Base-by-base conservation (phyloP, 2,888 invertebrate species). In the Anthrax anthrax region DNA sequence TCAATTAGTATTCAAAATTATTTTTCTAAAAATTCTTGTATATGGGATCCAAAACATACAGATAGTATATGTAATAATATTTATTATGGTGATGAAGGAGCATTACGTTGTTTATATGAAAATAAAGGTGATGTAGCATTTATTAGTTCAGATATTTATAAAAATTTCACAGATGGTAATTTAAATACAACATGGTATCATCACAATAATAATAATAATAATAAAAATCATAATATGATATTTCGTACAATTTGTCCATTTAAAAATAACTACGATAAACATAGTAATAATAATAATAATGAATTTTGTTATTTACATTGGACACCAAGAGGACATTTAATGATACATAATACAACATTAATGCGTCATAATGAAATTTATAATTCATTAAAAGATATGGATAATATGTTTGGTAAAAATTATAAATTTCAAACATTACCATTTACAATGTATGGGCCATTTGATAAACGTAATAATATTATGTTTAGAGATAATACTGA, bases 51-150 rank as follows among this genome's bases (percentile, higher is more conserved):
- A 3, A 62, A 53, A 52, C 13, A 4, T 6, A 18, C 16, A 10
- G 14, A 29, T 13, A 19, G 17, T 6, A 48, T 56, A 17, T 68
- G 68, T 44, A 65, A 68, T 4, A 63, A 69, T 34, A 57, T 59
- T 12, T 62, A 68, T 47, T 61, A 61, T 14, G 79, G 76, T 0
- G 84, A 83, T 48, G 65, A 72, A 49, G 75, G 77, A 2, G 82
- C 84, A 0, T 59, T 85, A 36, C 68, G 74, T 45, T 83, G 84
- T 52, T 63, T 89, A 14, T 69, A 75, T 2, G 76, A 80, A 50
- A n/a, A n/a, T n/a, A 79, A 76, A 0, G 84, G 75, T 5, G 87
- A 89, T 56, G 85, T 89, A 0, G 87, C 87, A 0, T 88, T 90
- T 55, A 66, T 89, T 2, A 77, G 78, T 54, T 74, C 80, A 50